Evolutionary conservation across 2,888 invertebrate species (phyloP), one percentile per base, ranked within the genome.

Genomic region (Melipona bicolor): DNA sequence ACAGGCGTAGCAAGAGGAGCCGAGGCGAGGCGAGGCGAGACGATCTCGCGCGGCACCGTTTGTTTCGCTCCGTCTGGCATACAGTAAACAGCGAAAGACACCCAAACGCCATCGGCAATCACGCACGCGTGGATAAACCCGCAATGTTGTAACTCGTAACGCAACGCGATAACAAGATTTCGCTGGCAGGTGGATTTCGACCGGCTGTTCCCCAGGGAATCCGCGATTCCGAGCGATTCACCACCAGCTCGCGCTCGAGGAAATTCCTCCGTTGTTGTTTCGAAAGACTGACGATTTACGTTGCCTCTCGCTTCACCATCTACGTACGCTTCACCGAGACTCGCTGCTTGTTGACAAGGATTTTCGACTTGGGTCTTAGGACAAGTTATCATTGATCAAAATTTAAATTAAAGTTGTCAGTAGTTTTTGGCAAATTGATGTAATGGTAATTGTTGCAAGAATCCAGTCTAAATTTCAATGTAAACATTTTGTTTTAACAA

Each of bases 161-260:
- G 71, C 32, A 81, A 81, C 76, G 71, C 67, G 82, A 83, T 83
- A 83, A 83, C 82, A 62, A 83, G 82, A 81, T 67, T 61, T 11
- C 75, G 54, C 67, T 49, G 75, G 70, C 82, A 81, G 81, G 67
- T 83, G 75, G 65, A 71, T 74, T 67, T 32, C 36, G 15, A 0
- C 59, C 54, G 32, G 3, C 50, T 43, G 43, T 43, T 43, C 54
- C 24, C 49, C 49, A 19, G 73, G 24, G 62, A 62, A 9, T 27
- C 62, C 21, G 17, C 52, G 74, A 80, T 67, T 71, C 32, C 61
- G n/a, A 49, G 61, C 70, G 64, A 69, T 74, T 68, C 79, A 19
- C 36, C 32, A 32, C 32, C 32, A 32, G 32, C 32, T 50, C 27
- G 27, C 36, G 59, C 65, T 4, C 32, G 27, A 54, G n/a, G 68